Percentiles rank a stretch among this genome's conserved stretches.
Evolutionary conservation across 1,140 invertebrate genomes (phyloP).

Genomic region (Physella acuta): DNA sequence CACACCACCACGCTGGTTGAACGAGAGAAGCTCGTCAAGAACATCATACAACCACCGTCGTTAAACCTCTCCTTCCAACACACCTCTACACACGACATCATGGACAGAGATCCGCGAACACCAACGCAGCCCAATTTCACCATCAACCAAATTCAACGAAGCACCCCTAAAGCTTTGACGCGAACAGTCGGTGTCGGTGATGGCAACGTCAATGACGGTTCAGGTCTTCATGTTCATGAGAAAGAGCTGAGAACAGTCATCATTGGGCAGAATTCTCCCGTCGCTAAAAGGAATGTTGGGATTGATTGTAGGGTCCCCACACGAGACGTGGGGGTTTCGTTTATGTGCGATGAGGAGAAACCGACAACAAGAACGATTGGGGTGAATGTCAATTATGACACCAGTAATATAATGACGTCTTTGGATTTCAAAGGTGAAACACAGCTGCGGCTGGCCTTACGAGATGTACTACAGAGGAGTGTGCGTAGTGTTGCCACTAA

Average conservation of each 20-base stretch:
- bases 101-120: not conserved
- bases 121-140: conserved; percentile 21
- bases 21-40: not conserved
- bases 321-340: conserved; percentile 60
- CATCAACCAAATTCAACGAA: conserved; percentile 31
- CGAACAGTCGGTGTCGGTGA: conserved; percentile 56
- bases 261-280: conserved; percentile 41
- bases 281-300: conserved; percentile 66
- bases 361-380: conserved; percentile 49
- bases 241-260: conserved; percentile 58
- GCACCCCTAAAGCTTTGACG: conserved; percentile 43
- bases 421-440: conserved; percentile 49
- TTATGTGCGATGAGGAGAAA: conserved; percentile 50
- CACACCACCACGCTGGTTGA: conserved; percentile 5
- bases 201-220: conserved; percentile 52
- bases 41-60: not conserved
- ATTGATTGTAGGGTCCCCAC: conserved; percentile 71
- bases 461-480: conserved; percentile 48
- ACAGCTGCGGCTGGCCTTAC: conserved; percentile 49
- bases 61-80: conserved; percentile 18
- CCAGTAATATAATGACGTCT: conserved; percentile 40
- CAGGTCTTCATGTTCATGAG: conserved; percentile 55
- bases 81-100: not conserved
- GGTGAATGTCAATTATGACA: conserved; percentile 50
- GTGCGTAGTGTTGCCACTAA: conserved; percentile 50